Conservation (phyloP, 2,888 invertebrate species). For the Cacoxenus indagator region DNA sequence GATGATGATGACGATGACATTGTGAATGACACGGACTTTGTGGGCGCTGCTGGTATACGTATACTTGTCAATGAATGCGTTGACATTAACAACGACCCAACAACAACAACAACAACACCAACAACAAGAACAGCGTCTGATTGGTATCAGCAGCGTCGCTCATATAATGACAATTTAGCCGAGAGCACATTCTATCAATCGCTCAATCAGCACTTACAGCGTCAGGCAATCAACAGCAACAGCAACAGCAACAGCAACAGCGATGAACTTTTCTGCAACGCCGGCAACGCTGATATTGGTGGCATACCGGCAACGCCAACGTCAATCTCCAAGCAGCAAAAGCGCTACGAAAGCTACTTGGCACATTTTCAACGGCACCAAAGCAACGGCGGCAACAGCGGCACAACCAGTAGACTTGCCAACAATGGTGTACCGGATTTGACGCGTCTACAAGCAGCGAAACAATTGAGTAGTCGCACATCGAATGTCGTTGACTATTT, state of each 20-base stretch:
- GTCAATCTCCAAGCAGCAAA: conserved; percentile 7
- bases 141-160: conserved; percentile 45
- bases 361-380: conserved; percentile 63
- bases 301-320: conserved; percentile 4
- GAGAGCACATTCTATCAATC: conserved; percentile 67
- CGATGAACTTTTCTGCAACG: neutral
- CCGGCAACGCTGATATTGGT: conserved; percentile 3
- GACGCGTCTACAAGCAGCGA: conserved; percentile 30
- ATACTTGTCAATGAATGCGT: conserved; percentile 59
- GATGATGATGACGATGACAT: conserved; percentile 27
- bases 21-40: conserved; percentile 12
- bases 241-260: conserved; percentile 33
- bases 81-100: conserved; percentile 34
- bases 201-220: conserved; percentile 61
- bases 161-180: conserved; percentile 61
- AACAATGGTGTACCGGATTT: conserved; percentile 35
- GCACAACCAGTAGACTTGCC: neutral
- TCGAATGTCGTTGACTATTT: neutral
- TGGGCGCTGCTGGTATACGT: conserved; percentile 47
- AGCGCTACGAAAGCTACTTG: conserved; percentile 64
- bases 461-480: conserved; percentile 18
- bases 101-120: no score
- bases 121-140: no score
- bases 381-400: conserved; percentile 30
- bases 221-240: conserved; percentile 43